phyloP scores from a whole-genome alignment of 2,113 vertebrate species.

The Callospermophilus lateralis region DNA sequence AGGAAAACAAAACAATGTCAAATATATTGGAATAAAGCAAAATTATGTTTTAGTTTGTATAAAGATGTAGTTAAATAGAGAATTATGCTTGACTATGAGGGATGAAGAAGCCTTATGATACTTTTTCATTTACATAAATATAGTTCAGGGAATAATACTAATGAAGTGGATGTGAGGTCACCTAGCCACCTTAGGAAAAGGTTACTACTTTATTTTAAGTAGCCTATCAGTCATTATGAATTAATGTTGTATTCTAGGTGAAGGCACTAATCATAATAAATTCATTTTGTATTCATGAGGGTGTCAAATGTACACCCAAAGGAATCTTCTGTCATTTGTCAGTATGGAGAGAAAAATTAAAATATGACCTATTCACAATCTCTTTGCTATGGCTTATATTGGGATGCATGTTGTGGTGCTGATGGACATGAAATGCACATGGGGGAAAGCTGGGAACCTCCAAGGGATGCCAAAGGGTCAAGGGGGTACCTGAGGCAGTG shows the following conservation, averaged over 20 bases:
- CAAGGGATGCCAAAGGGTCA: constrained; percentile 17
- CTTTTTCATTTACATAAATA: constrained; percentile 78
- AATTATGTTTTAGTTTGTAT: constrained; percentile 45
- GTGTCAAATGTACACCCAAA: constrained; percentile 76
- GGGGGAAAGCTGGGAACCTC: not conserved
- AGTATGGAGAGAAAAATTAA: constrained; percentile 66
- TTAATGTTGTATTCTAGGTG: constrained; percentile 76
- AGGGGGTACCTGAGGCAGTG: not conserved
- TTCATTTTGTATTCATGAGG: constrained; percentile 80
- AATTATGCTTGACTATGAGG: constrained; percentile 48
- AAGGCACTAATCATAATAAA: constrained; percentile 83
- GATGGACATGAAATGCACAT: not conserved
- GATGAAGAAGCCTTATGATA: constrained; percentile 58
- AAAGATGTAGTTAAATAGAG: constrained; percentile 43
- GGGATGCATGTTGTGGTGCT: not conserved
- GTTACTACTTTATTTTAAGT: constrained; percentile 80
- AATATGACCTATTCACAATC: constrained; percentile 57
- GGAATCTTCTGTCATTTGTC: constrained; percentile 68
- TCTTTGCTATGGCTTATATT: not conserved
- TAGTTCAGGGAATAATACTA: constrained; percentile 66
- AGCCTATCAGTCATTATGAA: constrained; percentile 79
- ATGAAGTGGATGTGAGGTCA: constrained; percentile 77
- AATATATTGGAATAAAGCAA: constrained; percentile 55
- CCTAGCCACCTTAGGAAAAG: constrained; percentile 78
- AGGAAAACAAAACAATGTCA: constrained; percentile 51